Evolutionary conservation across 2,797 vertebrate species (phyloP).

Genomic region (Glossophaga mutica): DNA sequence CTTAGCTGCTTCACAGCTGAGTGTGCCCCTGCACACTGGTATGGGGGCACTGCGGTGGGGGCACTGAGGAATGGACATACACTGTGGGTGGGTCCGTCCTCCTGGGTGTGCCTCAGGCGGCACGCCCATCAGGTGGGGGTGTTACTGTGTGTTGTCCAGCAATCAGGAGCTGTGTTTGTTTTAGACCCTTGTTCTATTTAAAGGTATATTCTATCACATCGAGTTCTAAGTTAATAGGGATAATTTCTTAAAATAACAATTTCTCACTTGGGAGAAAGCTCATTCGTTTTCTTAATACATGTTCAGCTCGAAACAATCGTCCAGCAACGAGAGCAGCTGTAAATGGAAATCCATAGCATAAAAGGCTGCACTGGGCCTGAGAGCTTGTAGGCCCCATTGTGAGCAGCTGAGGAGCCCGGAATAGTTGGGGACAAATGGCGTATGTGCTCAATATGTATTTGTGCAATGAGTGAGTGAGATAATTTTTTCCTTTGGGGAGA

Average conservation of each 20-base stretch:
- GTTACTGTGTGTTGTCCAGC: not conserved
- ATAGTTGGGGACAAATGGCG: not conserved
- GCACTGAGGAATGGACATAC: not conserved
- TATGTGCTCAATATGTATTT: not conserved
- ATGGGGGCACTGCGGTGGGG: not conserved
- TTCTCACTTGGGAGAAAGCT: not conserved
- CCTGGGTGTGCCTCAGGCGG: not conserved
- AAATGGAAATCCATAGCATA: not conserved
- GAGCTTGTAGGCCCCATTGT: not conserved
- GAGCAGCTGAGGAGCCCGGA: not conserved
- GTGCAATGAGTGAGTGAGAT: not conserved
- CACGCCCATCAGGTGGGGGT: not conserved
- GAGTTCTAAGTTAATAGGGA: not conserved
- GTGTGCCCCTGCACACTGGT: not conserved
- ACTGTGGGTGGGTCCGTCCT: not conserved
- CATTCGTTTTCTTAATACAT: not conserved
- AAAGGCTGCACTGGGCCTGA: not conserved
- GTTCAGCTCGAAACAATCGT: slow-evolving; percentile 16
- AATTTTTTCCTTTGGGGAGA: not conserved
- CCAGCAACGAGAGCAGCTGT: not conserved
- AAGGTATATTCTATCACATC: not conserved
- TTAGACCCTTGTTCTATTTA: not conserved
- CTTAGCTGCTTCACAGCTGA: not conserved
- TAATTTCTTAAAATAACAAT: slow-evolving; percentile 3
- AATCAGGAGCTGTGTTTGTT: not conserved